Evolutionary conservation across 2,797 vertebrate genomes (phyloP).

Genomic region (Lycodopsis pacificus): DNA sequence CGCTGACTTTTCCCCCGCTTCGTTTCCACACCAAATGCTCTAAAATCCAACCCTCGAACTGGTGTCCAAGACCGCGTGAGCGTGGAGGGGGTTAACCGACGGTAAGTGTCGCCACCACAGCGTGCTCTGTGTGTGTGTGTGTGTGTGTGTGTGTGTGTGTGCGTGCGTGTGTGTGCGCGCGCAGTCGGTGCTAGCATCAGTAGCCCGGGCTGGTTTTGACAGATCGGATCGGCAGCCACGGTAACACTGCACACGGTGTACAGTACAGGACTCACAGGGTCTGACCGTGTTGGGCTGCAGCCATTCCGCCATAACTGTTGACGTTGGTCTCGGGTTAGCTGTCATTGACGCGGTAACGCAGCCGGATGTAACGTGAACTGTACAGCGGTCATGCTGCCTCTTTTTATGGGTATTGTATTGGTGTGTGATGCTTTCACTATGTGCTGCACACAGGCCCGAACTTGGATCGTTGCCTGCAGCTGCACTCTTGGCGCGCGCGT

Average conservation of each 20-base stretch:
- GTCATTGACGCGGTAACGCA: background rate
- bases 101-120: constrained; percentile 71
- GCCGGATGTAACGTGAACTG: background rate
- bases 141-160: background rate
- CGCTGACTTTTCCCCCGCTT: constrained; percentile 70
- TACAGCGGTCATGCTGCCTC: background rate
- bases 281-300: background rate
- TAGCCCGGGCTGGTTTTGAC: constrained; percentile 72
- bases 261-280: background rate
- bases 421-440: background rate
- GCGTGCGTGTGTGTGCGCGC: too few relatives aligned
- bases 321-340: constrained; percentile 1
- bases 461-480: constrained; percentile 59
- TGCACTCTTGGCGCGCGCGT: constrained; percentile 51
- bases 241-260: constrained; percentile 1
- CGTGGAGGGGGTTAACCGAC: constrained; percentile 24
- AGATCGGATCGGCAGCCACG: constrained; percentile 68
- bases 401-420: background rate
- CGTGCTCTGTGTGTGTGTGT: constrained; percentile 12
- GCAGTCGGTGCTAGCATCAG: constrained; percentile 45
- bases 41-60: constrained; percentile 12
- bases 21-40: constrained; percentile 47
- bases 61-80: constrained; percentile 40
- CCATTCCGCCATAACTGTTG: constrained; percentile 31
- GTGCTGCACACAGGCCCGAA: constrained; percentile 56